Conservation (phyloP, 2,888 invertebrate species). For the Megaustenia siamemsis region DNA sequence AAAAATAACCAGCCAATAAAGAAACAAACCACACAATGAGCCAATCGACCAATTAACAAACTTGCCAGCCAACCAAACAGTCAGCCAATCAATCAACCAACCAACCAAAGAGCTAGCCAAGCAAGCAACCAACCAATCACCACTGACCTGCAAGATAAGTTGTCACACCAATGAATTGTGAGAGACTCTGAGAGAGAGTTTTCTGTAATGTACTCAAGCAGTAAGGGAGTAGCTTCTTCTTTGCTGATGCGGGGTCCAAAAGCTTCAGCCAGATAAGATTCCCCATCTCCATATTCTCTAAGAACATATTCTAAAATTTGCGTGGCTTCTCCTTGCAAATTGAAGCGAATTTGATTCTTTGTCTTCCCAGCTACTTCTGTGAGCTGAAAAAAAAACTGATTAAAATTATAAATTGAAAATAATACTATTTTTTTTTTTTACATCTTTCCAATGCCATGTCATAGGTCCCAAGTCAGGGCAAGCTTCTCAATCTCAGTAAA, state of each 20-base stretch:
- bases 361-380: conserved; percentile 67
- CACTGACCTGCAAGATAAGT: conserved; percentile 75
- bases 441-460: no score
- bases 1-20: no score
- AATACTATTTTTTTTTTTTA: no score
- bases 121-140: no score
- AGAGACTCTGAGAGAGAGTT: conserved; percentile 75
- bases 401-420: no score
- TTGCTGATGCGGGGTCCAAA: conserved; percentile 72
- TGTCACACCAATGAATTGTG: conserved; percentile 75
- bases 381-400: conserved; percentile 58
- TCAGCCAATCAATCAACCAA: no score
- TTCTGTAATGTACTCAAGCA: conserved; percentile 74
- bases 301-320: conserved; percentile 72
- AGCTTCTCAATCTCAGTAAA: no score
- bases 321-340: conserved; percentile 73
- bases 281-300: conserved; percentile 73
- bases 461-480: no score
- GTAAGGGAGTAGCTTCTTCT: conserved; percentile 71
- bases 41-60: no score
- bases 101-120: no score
- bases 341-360: conserved; percentile 73
- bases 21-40: no score
- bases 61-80: no score
- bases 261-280: conserved; percentile 68